Conservation (phyloP, 2,113 vertebrate genomes). For the Phasianus colchicus region DNA sequence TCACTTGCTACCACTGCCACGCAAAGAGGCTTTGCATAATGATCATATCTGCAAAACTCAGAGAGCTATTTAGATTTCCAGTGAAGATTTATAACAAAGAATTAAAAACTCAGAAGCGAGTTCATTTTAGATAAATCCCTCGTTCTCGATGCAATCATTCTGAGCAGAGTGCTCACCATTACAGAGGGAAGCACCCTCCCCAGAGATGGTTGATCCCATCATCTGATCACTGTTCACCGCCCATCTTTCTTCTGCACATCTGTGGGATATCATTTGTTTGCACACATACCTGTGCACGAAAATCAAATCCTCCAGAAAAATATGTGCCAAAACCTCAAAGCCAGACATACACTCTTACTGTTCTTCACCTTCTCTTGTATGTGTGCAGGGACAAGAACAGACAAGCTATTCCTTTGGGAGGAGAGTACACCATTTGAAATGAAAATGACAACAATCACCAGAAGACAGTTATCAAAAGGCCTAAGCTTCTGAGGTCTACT, state of each 20-base stretch:
- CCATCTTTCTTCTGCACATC: neutral
- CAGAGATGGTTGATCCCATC: neutral
- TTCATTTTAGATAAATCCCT: neutral
- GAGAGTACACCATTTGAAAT: neutral
- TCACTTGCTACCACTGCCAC: neutral
- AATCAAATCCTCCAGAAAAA: neutral
- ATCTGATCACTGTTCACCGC: neutral
- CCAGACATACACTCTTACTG: neutral
- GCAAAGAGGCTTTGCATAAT: conserved; percentile 18
- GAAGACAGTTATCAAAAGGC: neutral
- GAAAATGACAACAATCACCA: neutral
- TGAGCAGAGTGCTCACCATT: neutral
- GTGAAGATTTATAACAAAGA: neutral
- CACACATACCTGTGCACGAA: neutral
- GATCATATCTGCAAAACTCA: conserved; percentile 16
- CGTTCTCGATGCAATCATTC: neutral
- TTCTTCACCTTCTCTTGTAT: neutral
- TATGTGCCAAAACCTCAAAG: neutral
- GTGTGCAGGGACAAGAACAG: neutral
- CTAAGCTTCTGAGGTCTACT: neutral
- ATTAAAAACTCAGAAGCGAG: conserved; percentile 6
- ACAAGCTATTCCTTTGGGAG: neutral
- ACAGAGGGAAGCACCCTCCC: fast-evolving
- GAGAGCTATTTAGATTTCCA: conserved; percentile 15
- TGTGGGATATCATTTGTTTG: neutral